phyloP scores from a whole-genome alignment of 2,113 vertebrate species.

The Labeo catla region DNA sequence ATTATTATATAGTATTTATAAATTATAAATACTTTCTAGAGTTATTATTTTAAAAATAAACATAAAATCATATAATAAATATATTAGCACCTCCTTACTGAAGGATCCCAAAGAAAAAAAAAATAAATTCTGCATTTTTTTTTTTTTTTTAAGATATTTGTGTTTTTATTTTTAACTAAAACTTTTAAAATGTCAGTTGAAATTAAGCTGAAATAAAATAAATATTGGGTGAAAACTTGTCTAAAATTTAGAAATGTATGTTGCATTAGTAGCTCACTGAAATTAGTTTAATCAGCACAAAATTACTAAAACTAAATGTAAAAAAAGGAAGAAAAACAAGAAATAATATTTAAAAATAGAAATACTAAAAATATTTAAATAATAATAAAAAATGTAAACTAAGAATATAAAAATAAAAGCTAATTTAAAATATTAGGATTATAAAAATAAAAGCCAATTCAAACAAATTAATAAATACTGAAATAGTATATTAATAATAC shows the following conservation, averaged over 20 bases:
- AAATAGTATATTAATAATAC: too few relatives aligned
- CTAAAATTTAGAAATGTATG: neutral
- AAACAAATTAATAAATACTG: too few relatives aligned
- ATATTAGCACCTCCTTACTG: neutral
- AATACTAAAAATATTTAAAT: neutral
- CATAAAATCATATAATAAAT: neutral
- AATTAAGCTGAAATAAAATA: neutral
- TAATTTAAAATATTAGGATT: neutral
- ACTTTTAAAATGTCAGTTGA: neutral
- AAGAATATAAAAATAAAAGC: neutral
- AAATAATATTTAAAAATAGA: neutral
- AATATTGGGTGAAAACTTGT: neutral
- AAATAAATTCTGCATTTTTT: too few relatives aligned
- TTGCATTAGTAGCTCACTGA: neutral
- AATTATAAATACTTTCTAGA: too few relatives aligned
- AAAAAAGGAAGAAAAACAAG: neutral
- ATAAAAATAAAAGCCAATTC: neutral
- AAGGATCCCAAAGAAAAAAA: neutral
- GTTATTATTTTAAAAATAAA: too few relatives aligned
- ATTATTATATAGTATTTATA: too few relatives aligned
- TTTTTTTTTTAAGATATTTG: neutral
- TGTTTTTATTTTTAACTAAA: neutral
- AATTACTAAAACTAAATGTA: neutral
- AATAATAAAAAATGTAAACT: too few relatives aligned
- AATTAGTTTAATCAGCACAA: neutral